Conservation (phyloP, 2,888 invertebrate species). For the Mythimna impura region DNA sequence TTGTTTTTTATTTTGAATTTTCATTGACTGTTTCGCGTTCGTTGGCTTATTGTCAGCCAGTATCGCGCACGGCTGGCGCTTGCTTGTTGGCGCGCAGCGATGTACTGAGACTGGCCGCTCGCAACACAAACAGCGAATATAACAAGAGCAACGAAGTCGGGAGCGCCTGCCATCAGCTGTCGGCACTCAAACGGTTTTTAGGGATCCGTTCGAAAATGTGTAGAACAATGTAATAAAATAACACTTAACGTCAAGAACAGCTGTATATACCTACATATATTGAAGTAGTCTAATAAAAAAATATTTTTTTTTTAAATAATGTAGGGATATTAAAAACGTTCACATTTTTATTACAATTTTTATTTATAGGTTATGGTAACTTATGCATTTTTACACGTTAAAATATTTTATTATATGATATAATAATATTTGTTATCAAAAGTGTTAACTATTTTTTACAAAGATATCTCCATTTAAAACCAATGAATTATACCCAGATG, state of each 20-base stretch:
- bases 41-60: conserved; percentile 68
- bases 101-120: conserved; percentile 74
- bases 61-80: conserved; percentile 74
- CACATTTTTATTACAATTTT: neutral
- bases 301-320: too few relatives aligned
- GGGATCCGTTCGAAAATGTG: conserved; percentile 53
- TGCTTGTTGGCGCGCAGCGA: conserved; percentile 79
- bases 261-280: too few relatives aligned
- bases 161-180: conserved; percentile 72
- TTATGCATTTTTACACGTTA: neutral
- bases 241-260: too few relatives aligned
- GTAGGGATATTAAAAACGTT: too few relatives aligned
- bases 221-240: neutral
- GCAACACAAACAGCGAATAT: conserved; percentile 56
- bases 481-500: neutral
- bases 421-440: too few relatives aligned
- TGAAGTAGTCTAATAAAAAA: neutral
- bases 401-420: neutral
- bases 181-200: conserved; percentile 65
- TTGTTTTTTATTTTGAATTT: conserved; percentile 68
- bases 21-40: conserved; percentile 74
- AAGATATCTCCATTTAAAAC: neutral
- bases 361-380: too few relatives aligned
- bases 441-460: neutral
- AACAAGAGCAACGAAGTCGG: conserved; percentile 51